Evolutionary conservation across 92 coral and sea anemone species (phyloP).

Genomic region (Zoanthus gigantus): DNA sequence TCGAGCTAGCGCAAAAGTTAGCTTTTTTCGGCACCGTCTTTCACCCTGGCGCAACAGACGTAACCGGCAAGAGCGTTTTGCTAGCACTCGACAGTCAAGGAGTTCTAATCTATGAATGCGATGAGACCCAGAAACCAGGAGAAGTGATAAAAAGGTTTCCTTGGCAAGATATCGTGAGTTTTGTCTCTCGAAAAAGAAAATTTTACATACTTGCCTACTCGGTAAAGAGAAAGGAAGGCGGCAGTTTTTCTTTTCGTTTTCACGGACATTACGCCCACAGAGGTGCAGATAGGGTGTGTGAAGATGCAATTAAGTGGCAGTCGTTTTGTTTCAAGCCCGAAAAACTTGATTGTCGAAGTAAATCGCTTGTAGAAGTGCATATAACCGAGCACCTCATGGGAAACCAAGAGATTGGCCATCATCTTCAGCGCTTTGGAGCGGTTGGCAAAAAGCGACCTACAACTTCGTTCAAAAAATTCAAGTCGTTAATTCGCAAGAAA

Average conservation of each 20-base stretch:
- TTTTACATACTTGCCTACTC: slow-evolving; percentile 82
- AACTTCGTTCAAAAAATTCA: slow-evolving; percentile 71
- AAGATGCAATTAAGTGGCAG: slow-evolving; percentile 70
- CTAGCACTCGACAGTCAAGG: slow-evolving; percentile 78
- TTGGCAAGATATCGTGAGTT: slow-evolving; percentile 83
- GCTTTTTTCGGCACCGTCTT: slow-evolving; percentile 78
- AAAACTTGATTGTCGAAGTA: slow-evolving; percentile 79
- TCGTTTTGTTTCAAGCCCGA: slow-evolving; percentile 77
- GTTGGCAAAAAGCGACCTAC: slow-evolving; percentile 49
- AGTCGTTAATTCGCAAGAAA: slow-evolving; percentile 66
- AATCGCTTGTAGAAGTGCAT: slow-evolving; percentile 83
- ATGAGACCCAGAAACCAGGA: slow-evolving; percentile 67
- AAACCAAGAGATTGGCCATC: slow-evolving; percentile 44
- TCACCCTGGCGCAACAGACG: slow-evolving; percentile 88
- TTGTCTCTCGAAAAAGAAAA: slow-evolving; percentile 83
- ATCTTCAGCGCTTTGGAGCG: slow-evolving; percentile 73
- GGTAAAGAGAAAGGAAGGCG: slow-evolving; percentile 79
- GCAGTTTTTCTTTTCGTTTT: slow-evolving; percentile 79
- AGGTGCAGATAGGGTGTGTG: slow-evolving; percentile 83
- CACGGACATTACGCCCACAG: slow-evolving; percentile 93
- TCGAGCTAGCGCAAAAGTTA: slow-evolving; percentile 73
- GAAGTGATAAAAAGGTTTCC: slow-evolving; percentile 64
- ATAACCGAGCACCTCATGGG: slow-evolving; percentile 51
- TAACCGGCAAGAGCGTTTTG: slow-evolving; percentile 65
- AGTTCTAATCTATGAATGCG: slow-evolving; percentile 73